A percentile compares a stretch with the other conserved stretches of the same genome.
Evolutionary conservation across 2,888 invertebrate species (phyloP).

Genomic region (Abscondita cerata): DNA sequence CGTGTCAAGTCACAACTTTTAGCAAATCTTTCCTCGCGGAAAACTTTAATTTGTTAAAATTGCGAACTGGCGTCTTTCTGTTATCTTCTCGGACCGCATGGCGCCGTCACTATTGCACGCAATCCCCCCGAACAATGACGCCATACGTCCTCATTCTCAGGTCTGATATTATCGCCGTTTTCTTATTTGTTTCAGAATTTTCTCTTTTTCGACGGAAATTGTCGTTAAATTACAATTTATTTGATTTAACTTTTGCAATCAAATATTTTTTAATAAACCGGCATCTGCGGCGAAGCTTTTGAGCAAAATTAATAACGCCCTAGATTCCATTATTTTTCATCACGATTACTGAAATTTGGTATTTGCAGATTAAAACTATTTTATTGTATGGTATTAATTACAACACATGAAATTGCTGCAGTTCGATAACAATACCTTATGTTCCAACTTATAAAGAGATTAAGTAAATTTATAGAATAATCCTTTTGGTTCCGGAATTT

Average conservation of each 20-base stretch:
- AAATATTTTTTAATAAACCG: conserved; percentile 2
- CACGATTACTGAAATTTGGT: too few species aligned
- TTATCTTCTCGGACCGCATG: conserved; percentile 40
- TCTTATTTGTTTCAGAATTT: conserved; percentile 11
- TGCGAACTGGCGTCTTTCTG: conserved; percentile 38
- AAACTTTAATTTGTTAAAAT: conserved; percentile 45
- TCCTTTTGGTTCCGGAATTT: too few species aligned
- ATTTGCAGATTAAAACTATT: too few species aligned
- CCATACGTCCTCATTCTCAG: conserved; percentile 28
- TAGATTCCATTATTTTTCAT: too few species aligned
- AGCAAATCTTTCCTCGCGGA: conserved; percentile 29
- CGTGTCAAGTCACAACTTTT: conserved; percentile 30
- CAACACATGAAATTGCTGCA: too few species aligned
- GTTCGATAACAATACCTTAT: too few species aligned
- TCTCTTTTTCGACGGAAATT: neutral
- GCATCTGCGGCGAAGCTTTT: too few species aligned
- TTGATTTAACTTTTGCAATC: neutral
- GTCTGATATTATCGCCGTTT: conserved; percentile 19
- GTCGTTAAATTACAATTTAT: conserved; percentile 5
- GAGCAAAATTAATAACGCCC: too few species aligned
- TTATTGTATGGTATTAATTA: too few species aligned
- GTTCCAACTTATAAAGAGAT: too few species aligned
- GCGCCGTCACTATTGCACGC: conserved; percentile 40
- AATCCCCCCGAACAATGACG: conserved; percentile 35
- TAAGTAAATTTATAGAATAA: too few species aligned